A percentile compares a stretch with the other conserved stretches of the same genome.
Evolutionary conservation across 2,888 invertebrate species (phyloP).

Genomic region (Cryptophagus acutangulus): DNA sequence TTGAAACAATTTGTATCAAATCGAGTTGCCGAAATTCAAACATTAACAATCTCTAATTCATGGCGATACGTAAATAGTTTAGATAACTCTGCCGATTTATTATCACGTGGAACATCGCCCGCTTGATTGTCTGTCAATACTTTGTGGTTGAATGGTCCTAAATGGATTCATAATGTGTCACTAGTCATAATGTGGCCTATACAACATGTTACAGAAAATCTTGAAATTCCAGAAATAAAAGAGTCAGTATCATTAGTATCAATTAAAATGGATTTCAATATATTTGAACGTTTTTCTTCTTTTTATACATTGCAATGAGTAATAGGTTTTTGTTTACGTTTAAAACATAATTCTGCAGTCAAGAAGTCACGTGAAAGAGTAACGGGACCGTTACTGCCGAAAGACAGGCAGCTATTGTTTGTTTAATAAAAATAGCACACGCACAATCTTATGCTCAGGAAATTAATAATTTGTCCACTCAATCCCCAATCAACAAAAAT

Average conservation of each 20-base stretch:
- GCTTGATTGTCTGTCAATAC: slow-evolving; percentile 9
- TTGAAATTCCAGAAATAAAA: slow-evolving; percentile 5
- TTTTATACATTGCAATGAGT: too few species aligned
- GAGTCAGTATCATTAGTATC: too few species aligned
- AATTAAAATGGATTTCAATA: too few species aligned
- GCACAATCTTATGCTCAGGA: not conserved
- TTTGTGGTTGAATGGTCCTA: slow-evolving; percentile 18
- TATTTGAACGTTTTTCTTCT: too few species aligned
- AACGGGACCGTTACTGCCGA: slow-evolving; percentile 1
- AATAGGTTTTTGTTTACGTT: too few species aligned
- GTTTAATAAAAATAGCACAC: slow-evolving; percentile 2
- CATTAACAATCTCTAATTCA: slow-evolving; percentile 6
- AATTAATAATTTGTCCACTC: not conserved
- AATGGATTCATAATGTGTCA: not conserved
- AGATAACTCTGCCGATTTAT: slow-evolving; percentile 14
- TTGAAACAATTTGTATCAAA: slow-evolving; percentile 28
- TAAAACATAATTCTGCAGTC: not conserved
- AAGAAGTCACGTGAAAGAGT: not conserved
- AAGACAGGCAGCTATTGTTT: slow-evolving; percentile 1
- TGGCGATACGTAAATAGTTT: slow-evolving; percentile 19
- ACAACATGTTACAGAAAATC: not conserved
- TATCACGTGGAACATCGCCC: slow-evolving; percentile 21
- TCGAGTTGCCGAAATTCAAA: slow-evolving; percentile 23
- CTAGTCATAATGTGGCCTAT: not conserved
- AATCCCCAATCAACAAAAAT: not conserved